phyloP scores from a whole-genome alignment of 1,140 invertebrate species.

The Holcopasites calliopsidis region DNA sequence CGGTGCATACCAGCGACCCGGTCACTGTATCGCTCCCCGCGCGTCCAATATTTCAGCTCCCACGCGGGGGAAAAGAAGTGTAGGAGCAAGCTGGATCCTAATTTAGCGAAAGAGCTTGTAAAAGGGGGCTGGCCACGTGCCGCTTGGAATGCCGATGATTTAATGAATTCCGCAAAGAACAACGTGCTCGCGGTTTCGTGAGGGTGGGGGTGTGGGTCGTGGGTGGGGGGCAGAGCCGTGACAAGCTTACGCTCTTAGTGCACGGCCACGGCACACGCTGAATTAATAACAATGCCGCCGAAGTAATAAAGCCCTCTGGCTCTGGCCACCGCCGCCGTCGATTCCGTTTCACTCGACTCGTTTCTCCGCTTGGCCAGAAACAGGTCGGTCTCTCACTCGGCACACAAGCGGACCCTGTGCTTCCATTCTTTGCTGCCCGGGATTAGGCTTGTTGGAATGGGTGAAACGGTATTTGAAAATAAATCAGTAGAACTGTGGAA shows the following conservation, averaged over 20 bases:
- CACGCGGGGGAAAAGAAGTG: neutral
- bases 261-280: slow-evolving; percentile 56
- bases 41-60: too few species aligned
- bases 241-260: slow-evolving; percentile 74
- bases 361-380: neutral
- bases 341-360: slow-evolving; percentile 12
- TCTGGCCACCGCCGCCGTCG: neutral
- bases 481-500: too few species aligned
- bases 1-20: too few species aligned
- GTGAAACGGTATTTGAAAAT: too few species aligned
- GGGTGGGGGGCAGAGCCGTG: slow-evolving; percentile 39
- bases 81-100: neutral
- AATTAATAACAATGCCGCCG: slow-evolving; percentile 70
- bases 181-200: slow-evolving; percentile 62
- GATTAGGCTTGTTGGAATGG: too few species aligned
- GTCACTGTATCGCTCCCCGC: too few species aligned
- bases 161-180: slow-evolving; percentile 75
- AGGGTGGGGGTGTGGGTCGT: slow-evolving; percentile 59
- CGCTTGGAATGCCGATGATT: slow-evolving; percentile 73
- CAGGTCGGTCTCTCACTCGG: neutral
- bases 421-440: too few species aligned
- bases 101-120: slow-evolving; percentile 16
- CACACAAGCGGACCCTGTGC: too few species aligned
- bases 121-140: slow-evolving; percentile 63
- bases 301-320: slow-evolving; percentile 51